Evolutionary conservation across 2,797 vertebrate genomes (phyloP), one percentile per base, ranked within the genome.

Genomic region (Atherinosoma microstoma): DNA sequence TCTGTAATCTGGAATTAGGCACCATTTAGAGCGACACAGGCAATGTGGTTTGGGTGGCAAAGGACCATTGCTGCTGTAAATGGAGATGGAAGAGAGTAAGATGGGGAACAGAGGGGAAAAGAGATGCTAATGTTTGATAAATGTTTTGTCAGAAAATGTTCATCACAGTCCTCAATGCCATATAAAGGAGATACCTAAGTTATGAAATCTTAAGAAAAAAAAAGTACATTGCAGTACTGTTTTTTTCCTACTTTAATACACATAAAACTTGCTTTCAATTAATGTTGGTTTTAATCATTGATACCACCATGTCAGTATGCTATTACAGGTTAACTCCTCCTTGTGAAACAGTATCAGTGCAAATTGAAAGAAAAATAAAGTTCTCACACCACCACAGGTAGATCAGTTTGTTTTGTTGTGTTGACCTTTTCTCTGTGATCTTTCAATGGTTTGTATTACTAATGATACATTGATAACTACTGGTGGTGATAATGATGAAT

Each of bases 1-100:
- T 89, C 78, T 83, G 80, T 89, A 87, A 90, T 93, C 85, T 92
- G 77, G 86, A 91, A 92, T 91, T 91, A 90, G 82, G 88, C 54
- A 29, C 82, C 82, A 87, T 89, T 89, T 84, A 83, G 64, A 82
- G 70, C 47, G 76, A 89, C 80, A 84, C 61, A 82, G 74, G 74
- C 67, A 2, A 66, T 79, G 83, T 56, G 80, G 77, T 83, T 82
- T 86, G 76, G 73, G 72, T 75, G 58, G 73, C 67, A 6, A 59
- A 75, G 73, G 83, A 65, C 75, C 53, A 72, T 69, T 69, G 75
- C 68, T 73, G 71, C 75, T 62, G 60, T 82, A 85, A 89, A 87
- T 78, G 68, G 66, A 88, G 85, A 89, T 74, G 64, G 71, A 82
- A 75, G 69, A 74, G 60, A 62, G 59, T 58, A 35, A 85, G 82